Evolutionary conservation across 2,113 vertebrate species (phyloP), one percentile per base, ranked within the genome.

Genomic region (Python bivittatus): DNA sequence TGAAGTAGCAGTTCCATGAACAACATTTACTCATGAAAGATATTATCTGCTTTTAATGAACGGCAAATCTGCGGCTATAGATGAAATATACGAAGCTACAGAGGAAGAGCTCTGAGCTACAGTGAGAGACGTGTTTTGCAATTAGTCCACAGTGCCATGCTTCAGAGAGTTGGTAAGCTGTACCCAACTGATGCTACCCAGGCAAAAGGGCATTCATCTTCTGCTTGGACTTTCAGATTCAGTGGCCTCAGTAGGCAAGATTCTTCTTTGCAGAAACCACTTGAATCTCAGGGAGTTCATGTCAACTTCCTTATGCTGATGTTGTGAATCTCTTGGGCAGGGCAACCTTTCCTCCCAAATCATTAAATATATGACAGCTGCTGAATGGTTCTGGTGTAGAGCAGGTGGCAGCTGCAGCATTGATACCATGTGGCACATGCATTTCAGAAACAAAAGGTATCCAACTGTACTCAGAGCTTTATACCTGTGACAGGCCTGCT

Each of bases 1-100:
- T 91, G 92, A 96, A 96, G 95, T 94, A 95, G 89, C 92, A 96
- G 93, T 97, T 96, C 96, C 91, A 93, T 68, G 86, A 89, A 27
- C 53, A 93, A 90, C 0, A 2, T 92, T 95, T 94, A 93, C 90
- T 90, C 91, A 90, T 94, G 90, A 95, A 94, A 93, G 89, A 86
- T 95, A 96, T 95, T 96, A 96, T 94, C 96, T 96, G 93, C 93
- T 94, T 93, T 91, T 97, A 96, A 96, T 95, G 95, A 96, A 95
- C 91, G 92, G 94, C 84, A 95, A 95, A 95, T 94, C 95, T 94
- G 94, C 94, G 92, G 93, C 93, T 1, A 0, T 72, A 94, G 96
- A 94, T 93, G 86, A 93, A 95, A 95, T 94, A 94, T 92, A 92
- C 90, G 88, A 87, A 64, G 84, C 92, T 0, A 0, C 86, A 91